A percentile compares a stretch with the other conserved stretches of the same genome.
Evolutionary conservation across 2,888 invertebrate genomes (phyloP).

Genomic region (Andrena chrysosceles): DNA sequence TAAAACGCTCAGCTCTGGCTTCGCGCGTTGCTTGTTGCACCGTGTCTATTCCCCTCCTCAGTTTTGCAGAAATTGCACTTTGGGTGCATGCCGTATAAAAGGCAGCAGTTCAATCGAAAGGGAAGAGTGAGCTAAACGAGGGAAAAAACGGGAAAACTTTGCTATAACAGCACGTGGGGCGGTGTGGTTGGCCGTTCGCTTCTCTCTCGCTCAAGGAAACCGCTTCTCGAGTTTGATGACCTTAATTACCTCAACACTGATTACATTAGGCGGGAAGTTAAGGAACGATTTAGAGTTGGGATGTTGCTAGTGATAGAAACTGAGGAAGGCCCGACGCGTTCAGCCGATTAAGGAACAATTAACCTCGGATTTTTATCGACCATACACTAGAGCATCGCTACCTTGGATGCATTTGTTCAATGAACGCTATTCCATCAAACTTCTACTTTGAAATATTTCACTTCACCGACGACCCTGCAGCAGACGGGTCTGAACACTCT

Average conservation of each 20-base stretch:
- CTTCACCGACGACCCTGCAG: not conserved
- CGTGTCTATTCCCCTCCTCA: too few relatives aligned
- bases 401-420: not conserved
- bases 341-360: constrained; percentile 48
- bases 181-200: constrained; percentile 36
- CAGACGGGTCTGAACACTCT: not conserved
- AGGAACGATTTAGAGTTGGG: constrained; percentile 79
- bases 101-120: not conserved
- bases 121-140: not conserved
- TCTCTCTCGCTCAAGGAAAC: constrained; percentile 66
- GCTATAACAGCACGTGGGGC: constrained; percentile 71
- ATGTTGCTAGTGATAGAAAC: constrained; percentile 60
- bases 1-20: too few relatives aligned
- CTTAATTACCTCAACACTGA: constrained; percentile 79
- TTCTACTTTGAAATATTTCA: not conserved
- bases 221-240: constrained; percentile 78
- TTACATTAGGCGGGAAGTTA: constrained; percentile 78
- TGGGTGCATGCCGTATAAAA: not conserved
- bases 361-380: constrained; percentile 37
- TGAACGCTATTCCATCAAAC: not conserved
- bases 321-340: constrained; percentile 56
- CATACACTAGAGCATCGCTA: not conserved
- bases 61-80: not conserved
- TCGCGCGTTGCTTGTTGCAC: too few relatives aligned
- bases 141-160: constrained; percentile 23